A percentile compares a stretch with the other conserved stretches of the same genome.
Evolutionary conservation across 2,113 vertebrate species (phyloP).

Genomic region (Fregata magnificens): DNA sequence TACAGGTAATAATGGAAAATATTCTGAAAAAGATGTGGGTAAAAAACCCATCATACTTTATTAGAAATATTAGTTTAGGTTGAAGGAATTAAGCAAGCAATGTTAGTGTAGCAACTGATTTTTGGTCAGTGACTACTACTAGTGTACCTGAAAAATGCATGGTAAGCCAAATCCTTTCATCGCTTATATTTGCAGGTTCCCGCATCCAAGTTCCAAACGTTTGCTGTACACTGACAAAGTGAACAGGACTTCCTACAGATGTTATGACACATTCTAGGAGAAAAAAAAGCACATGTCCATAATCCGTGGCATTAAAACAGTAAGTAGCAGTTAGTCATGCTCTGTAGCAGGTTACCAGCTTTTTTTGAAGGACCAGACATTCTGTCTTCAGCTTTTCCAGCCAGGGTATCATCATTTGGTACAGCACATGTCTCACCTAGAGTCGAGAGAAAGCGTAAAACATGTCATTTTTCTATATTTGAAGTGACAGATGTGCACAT

Average conservation of each 20-base stretch:
- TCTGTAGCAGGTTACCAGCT: constrained; percentile 68
- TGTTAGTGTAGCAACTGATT: not conserved
- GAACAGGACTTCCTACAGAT: constrained; percentile 83
- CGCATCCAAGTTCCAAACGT: constrained; percentile 93
- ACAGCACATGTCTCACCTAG: constrained; percentile 76
- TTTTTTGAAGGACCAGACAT: constrained; percentile 48
- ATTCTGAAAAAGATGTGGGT: not conserved
- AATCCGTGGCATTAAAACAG: not conserved
- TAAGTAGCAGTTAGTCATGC: not conserved
- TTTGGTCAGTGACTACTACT: not conserved
- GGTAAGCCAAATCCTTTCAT: constrained; percentile 90
- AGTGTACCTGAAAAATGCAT: constrained; percentile 91
- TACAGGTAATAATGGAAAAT: not conserved
- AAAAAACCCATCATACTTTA: not conserved
- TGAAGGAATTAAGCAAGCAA: not conserved
- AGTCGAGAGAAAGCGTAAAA: not conserved
- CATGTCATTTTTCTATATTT: not conserved
- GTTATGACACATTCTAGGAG: constrained; percentile 80
- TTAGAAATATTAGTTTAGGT: not conserved
- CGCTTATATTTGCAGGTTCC: constrained; percentile 79
- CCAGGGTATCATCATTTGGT: constrained; percentile 85
- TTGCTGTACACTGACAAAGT: constrained; percentile 78
- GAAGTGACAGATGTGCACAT: not conserved
- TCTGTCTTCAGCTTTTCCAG: constrained; percentile 72
- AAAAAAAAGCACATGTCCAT: not conserved